Conservation (phyloP, 92 coral and sea anemone species). For the Isaurus tuberculatus region DNA sequence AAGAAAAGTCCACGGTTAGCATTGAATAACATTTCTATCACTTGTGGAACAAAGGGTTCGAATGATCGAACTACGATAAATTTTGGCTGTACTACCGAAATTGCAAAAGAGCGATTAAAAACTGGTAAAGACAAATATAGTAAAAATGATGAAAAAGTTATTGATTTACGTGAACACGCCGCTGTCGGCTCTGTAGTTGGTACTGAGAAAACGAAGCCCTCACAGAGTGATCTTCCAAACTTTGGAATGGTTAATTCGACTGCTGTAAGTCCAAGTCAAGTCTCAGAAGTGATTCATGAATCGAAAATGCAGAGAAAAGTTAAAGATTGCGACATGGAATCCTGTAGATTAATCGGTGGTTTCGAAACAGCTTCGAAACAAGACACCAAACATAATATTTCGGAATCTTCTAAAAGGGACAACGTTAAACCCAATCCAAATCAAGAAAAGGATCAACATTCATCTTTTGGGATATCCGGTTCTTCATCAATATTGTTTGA, state of each 20-base stretch:
- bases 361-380: neutral
- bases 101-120: neutral
- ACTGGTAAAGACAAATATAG: neutral
- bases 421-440: neutral
- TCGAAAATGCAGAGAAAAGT: neutral
- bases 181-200: neutral
- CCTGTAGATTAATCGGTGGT: neutral
- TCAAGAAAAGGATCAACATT: neutral
- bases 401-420: neutral
- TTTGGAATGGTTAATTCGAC: neutral
- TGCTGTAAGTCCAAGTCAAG: constrained; percentile 5
- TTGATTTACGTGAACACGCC: neutral
- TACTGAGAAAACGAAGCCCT: neutral
- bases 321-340: no score
- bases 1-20: neutral
- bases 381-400: neutral
- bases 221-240: constrained; percentile 4
- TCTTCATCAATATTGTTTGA: constrained; percentile 37
- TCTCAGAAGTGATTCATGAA: neutral
- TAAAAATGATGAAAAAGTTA: neutral
- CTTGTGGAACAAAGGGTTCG: neutral
- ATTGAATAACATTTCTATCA: neutral
- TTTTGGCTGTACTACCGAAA: neutral
- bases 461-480: constrained; percentile 28
- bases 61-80: neutral